These are phyloP conservation scores for Blastobasis lacticolella DNA, from an alignment of 2,888 invertebrate genomes.

Conservation along the genomic window DNA sequence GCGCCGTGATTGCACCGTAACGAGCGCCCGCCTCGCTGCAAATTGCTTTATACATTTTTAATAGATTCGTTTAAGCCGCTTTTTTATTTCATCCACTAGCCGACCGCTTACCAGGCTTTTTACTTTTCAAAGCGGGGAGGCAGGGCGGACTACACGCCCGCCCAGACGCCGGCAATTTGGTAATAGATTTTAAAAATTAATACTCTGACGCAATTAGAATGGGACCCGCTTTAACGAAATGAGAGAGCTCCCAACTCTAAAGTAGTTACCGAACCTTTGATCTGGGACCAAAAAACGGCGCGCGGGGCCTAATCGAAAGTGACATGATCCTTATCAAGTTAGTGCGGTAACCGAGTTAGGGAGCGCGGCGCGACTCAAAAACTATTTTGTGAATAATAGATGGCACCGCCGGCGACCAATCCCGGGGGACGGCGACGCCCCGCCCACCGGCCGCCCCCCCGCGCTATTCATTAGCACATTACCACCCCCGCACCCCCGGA, in stretches of 20 bases:
- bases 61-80: conserved; percentile 65
- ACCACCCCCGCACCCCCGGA: conserved; percentile 55
- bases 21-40: conserved; percentile 33
- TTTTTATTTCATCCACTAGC: conserved; percentile 49
- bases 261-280: conserved; percentile 50
- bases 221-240: conserved; percentile 44
- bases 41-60: conserved; percentile 66
- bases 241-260: conserved; percentile 42
- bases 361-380: conserved; percentile 70
- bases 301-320: conserved; percentile 63
- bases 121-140: conserved; percentile 39
- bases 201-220: conserved; percentile 53
- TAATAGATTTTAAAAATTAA: conserved; percentile 70
- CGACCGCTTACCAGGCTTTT: conserved; percentile 20
- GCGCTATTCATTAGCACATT: conserved; percentile 72
- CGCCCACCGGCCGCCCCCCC: conserved; percentile 39
- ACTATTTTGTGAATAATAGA: conserved; percentile 75
- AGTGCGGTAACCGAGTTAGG: conserved; percentile 59
- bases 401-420: conserved; percentile 66
- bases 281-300: conserved; percentile 50
- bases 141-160: conserved; percentile 15
- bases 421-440: conserved; percentile 66
- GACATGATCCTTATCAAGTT: conserved; percentile 72
- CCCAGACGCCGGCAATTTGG: conserved; percentile 37
- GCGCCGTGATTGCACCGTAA: conserved; percentile 43